phyloP scores from a whole-genome alignment of 2,888 invertebrate genomes.

The Osedax frankpressi region DNA sequence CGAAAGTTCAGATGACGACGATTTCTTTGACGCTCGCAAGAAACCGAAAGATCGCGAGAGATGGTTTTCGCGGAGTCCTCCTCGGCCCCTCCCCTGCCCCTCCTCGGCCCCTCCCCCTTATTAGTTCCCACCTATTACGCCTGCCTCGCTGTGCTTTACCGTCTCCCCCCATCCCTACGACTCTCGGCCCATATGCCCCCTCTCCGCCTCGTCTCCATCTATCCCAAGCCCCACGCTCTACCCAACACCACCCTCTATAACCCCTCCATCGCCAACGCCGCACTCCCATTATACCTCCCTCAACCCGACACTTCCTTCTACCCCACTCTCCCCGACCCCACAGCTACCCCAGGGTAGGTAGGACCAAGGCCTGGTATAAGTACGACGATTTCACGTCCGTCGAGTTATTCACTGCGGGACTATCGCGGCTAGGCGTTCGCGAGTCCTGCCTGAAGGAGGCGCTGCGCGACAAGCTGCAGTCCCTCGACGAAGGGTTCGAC shows the following conservation, averaged over 20 bases:
- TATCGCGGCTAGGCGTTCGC: not conserved
- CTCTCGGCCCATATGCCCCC: too few relatives aligned
- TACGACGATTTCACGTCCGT: not conserved
- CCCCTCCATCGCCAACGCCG: not conserved
- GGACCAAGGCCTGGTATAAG: too few relatives aligned
- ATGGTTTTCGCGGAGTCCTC: not conserved
- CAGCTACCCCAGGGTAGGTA: too few relatives aligned
- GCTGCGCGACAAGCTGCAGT: not conserved
- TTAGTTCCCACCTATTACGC: too few relatives aligned
- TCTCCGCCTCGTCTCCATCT: too few relatives aligned
- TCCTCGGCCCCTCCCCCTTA: too few relatives aligned
- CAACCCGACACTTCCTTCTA: not conserved
- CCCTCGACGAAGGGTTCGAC: too few relatives aligned
- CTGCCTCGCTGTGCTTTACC: too few relatives aligned
- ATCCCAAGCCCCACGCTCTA: not conserved
- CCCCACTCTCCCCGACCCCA: too few relatives aligned
- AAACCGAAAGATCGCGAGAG: not conserved
- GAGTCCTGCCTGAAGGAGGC: not conserved
- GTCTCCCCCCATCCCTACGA: too few relatives aligned
- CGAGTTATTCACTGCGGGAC: not conserved
- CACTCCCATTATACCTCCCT: not conserved
- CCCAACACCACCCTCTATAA: not conserved
- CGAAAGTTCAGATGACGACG: not conserved
- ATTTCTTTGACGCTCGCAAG: not conserved
- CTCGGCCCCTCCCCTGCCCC: not conserved